These are phyloP conservation scores for Stichopus chloronotus DNA, from an alignment of 35 echinoderm and acorn worm species.

Conservation along the genomic window DNA sequence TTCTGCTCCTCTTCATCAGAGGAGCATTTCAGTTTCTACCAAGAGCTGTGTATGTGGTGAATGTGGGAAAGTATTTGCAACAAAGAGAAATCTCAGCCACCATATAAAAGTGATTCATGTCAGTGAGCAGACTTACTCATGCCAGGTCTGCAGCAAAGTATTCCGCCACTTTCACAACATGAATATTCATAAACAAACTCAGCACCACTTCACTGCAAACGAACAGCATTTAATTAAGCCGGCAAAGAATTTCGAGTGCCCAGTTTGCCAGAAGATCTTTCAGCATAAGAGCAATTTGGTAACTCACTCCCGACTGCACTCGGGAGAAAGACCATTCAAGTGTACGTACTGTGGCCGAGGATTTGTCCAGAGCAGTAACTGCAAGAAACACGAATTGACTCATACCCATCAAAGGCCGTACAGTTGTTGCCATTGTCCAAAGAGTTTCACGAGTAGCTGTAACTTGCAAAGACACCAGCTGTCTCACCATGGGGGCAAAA, in stretches of 20 bases:
- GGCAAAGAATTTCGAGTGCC: background rate
- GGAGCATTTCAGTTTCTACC: background rate
- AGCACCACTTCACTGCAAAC: constrained; percentile 7
- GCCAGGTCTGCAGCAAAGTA: constrained; percentile 29
- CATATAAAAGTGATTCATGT: constrained; percentile 48
- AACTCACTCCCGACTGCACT: constrained; percentile 5
- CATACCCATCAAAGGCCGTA: constrained; percentile 8
- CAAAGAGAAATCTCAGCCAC: background rate
- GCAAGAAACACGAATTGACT: constrained; percentile 33
- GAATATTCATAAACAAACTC: constrained; percentile 49
- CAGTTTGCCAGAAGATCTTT: constrained; percentile 29
- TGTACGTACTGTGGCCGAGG: constrained; percentile 22
- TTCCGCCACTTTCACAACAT: constrained; percentile 34
- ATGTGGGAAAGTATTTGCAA: constrained; percentile 32
- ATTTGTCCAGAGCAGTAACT: constrained; percentile 37
- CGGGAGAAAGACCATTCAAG: constrained; percentile 23
- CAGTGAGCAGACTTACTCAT: constrained; percentile 41
- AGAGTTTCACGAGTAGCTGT: constrained; percentile 30
- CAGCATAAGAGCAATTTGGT: constrained; percentile 8
- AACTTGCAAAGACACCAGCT: constrained; percentile 29
- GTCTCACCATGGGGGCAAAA: constrained; percentile 25
- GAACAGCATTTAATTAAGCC: constrained; percentile 8
- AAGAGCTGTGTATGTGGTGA: constrained; percentile 19
- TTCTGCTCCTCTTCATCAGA: background rate
- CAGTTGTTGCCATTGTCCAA: background rate